A percentile compares a stretch with the other conserved stretches of the same genome.
Conservation (phyloP, 1,140 invertebrate genomes). For the Eriosoma lanigerum region DNA sequence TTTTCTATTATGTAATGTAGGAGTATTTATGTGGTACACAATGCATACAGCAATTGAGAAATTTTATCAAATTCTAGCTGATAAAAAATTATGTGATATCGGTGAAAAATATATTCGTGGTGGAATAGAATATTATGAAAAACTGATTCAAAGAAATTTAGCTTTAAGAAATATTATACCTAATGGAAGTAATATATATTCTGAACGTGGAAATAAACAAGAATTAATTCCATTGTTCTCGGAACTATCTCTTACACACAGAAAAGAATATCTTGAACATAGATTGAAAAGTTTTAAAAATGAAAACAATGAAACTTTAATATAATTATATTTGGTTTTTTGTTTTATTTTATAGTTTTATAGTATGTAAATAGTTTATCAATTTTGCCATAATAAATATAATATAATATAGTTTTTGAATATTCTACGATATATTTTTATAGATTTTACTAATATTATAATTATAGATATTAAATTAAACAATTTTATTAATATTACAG, state of each 20-base stretch:
- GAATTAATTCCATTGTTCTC: conserved; percentile 18
- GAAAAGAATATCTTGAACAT: conserved; percentile 20
- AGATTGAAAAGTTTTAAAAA: background rate
- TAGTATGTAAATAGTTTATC: no score
- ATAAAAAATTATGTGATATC: conserved; percentile 56
- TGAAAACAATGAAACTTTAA: conserved; percentile 3
- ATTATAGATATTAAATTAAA: no score
- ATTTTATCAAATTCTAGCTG: conserved; percentile 57
- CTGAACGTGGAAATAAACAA: conserved; percentile 29
- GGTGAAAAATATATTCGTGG: conserved; percentile 59
- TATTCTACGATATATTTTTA: no score
- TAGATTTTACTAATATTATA: no score
- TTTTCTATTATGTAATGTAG: conserved; percentile 56
- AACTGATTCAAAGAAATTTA: conserved; percentile 59
- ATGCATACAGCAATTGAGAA: conserved; percentile 51
- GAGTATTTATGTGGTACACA: conserved; percentile 56
- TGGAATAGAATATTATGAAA: conserved; percentile 61
- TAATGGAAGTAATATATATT: conserved; percentile 25
- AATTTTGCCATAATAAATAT: no score
- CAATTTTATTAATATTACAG: no score
- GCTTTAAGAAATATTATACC: conserved; percentile 54
- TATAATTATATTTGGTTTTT: background rate
- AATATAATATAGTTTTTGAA: no score
- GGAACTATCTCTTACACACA: conserved; percentile 22
- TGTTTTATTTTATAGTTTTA: no score